Conservation (phyloP, 1,140 invertebrate species). For the Helicoverpa zea region DNA sequence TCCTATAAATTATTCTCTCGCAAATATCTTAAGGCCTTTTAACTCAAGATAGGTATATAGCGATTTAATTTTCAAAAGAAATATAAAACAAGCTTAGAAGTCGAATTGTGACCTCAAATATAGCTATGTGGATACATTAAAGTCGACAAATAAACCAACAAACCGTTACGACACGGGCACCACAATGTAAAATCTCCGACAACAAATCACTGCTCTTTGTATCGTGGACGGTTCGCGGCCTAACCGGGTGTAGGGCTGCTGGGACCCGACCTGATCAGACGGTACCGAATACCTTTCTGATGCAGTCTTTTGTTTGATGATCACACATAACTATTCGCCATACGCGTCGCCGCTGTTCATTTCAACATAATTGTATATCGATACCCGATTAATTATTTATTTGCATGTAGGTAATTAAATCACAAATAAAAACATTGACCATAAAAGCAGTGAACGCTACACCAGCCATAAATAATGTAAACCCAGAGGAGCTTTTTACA, state of each 20-base stretch:
- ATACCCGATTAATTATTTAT: neutral
- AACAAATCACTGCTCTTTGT: constrained; percentile 54
- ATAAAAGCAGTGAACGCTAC: neutral
- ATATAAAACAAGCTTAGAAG: too few species aligned
- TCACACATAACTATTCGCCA: constrained; percentile 5
- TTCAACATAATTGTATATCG: too few species aligned
- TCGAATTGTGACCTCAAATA: constrained; percentile 38
- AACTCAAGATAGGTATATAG: too few species aligned
- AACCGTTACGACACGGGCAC: constrained; percentile 55
- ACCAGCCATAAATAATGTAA: neutral
- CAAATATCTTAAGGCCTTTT: neutral
- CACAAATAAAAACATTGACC: neutral
- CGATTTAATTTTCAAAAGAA: too few species aligned
- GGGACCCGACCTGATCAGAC: constrained; percentile 1
- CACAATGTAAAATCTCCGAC: constrained; percentile 52
- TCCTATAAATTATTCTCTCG: constrained; percentile 2
- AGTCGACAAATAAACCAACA: constrained; percentile 49
- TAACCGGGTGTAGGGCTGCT: constrained; percentile 29
- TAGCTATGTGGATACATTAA: constrained; percentile 4
- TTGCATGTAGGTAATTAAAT: neutral
- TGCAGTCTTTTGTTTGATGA: constrained; percentile 15
- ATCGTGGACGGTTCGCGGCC: constrained; percentile 36
- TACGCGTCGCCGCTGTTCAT: neutral
- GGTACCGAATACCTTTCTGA: constrained; percentile 11
- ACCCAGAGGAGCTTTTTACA: neutral